Conservation (phyloP, 2,113 vertebrate genomes). For the Garra rufa region DNA sequence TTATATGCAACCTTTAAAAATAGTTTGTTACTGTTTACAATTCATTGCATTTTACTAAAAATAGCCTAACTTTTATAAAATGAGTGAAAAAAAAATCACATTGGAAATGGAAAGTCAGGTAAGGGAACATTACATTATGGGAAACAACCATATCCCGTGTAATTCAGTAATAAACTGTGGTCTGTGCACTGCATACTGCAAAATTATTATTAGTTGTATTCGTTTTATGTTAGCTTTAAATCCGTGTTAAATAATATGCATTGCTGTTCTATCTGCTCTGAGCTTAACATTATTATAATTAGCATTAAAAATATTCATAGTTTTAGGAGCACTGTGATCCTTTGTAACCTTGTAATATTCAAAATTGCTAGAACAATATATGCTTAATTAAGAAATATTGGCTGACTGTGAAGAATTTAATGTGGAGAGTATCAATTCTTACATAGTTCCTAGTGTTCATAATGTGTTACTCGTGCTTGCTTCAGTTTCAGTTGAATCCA, state of each 20-base stretch:
- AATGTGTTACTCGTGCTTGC: conserved; percentile 7
- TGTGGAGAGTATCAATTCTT: background rate
- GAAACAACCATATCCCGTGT: background rate
- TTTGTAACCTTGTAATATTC: background rate
- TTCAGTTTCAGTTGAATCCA: background rate
- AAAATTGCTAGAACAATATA: background rate
- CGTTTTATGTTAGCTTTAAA: background rate
- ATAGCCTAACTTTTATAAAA: too few relatives aligned
- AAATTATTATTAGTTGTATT: background rate
- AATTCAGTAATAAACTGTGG: background rate
- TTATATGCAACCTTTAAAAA: too few relatives aligned
- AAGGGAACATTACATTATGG: background rate
- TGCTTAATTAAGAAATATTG: background rate
- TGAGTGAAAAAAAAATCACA: background rate
- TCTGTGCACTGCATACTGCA: background rate
- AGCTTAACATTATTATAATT: conserved; percentile 2
- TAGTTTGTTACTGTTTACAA: too few relatives aligned
- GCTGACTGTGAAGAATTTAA: background rate
- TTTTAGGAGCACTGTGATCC: background rate
- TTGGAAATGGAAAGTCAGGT: background rate
- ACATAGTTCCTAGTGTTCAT: background rate
- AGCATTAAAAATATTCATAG: background rate
- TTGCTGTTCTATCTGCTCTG: background rate
- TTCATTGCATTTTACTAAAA: too few relatives aligned
- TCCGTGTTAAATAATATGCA: background rate